Conservation (phyloP, 2,888 invertebrate genomes). For the Luperina testacea region DNA sequence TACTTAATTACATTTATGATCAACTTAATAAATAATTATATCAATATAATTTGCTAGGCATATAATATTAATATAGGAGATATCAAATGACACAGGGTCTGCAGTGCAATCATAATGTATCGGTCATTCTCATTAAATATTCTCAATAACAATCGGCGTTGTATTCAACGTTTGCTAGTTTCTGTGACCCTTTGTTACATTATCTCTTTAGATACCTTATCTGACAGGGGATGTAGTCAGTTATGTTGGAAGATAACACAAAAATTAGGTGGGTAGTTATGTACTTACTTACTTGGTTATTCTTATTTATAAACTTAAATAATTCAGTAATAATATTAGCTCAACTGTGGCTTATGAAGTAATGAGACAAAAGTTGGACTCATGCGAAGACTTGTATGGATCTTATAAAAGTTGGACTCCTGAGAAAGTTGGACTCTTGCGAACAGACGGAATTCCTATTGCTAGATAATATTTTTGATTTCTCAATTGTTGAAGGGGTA, state of each 20-base stretch:
- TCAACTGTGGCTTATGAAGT: too few relatives aligned
- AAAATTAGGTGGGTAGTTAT: not conserved
- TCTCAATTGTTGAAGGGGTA: not conserved
- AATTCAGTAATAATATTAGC: constrained; percentile 9
- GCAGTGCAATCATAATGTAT: constrained; percentile 46
- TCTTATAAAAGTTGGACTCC: too few relatives aligned
- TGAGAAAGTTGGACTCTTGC: too few relatives aligned
- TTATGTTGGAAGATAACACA: constrained; percentile 10
- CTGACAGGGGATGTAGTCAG: constrained; percentile 34
- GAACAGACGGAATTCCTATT: too few relatives aligned
- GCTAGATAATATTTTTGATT: too few relatives aligned
- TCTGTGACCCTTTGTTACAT: constrained; percentile 49
- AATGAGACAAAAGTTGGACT: too few relatives aligned
- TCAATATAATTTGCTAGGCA: constrained; percentile 28
- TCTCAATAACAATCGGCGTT: constrained; percentile 47
- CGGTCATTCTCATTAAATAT: constrained; percentile 24
- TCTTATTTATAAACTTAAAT: not conserved
- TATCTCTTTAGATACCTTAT: constrained; percentile 31
- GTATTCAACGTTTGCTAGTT: constrained; percentile 26
- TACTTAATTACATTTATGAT: constrained; percentile 31
- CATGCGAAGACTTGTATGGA: too few relatives aligned
- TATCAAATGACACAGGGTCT: constrained; percentile 49
- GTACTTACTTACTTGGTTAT: not conserved
- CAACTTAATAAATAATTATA: constrained; percentile 20
- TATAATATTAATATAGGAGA: constrained; percentile 28